phyloP scores from a whole-genome alignment of 2,888 invertebrate species.

The Branchellion lobata region DNA sequence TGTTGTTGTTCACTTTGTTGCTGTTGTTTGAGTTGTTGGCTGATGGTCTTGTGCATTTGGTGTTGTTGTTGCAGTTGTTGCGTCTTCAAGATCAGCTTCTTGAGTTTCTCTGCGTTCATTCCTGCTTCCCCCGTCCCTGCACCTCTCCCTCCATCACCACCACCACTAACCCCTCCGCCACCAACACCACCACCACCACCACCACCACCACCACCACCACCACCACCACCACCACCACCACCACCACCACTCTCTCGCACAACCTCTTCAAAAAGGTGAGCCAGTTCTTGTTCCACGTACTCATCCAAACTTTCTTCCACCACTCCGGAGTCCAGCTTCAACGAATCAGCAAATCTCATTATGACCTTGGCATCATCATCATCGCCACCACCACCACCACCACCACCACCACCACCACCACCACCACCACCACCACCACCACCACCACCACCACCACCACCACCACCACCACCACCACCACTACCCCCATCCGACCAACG shows the following conservation, averaged over 20 bases:
- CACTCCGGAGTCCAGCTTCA: neutral
- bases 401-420: neutral
- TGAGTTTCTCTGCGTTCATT: neutral
- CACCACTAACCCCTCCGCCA: neutral
- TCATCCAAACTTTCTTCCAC: neutral
- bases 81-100: too few relatives aligned
- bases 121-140: neutral
- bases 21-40: neutral
- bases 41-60: neutral
- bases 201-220: neutral
- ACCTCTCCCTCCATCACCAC: neutral
- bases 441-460: neutral
- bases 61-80: neutral
- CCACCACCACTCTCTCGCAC: too few relatives aligned
- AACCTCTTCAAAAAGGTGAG: too few relatives aligned
- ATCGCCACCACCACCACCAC: conserved; percentile 10
- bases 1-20: conserved; percentile 7
- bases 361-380: neutral
- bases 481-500: neutral
- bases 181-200: neutral
- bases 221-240: neutral
- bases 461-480: conserved; percentile 19
- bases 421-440: conserved; percentile 33
- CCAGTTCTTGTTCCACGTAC: too few relatives aligned
- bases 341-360: neutral